Evolutionary conservation across 2,888 invertebrate genomes (phyloP).

Genomic region (Lordiphosa fenestrarum): DNA sequence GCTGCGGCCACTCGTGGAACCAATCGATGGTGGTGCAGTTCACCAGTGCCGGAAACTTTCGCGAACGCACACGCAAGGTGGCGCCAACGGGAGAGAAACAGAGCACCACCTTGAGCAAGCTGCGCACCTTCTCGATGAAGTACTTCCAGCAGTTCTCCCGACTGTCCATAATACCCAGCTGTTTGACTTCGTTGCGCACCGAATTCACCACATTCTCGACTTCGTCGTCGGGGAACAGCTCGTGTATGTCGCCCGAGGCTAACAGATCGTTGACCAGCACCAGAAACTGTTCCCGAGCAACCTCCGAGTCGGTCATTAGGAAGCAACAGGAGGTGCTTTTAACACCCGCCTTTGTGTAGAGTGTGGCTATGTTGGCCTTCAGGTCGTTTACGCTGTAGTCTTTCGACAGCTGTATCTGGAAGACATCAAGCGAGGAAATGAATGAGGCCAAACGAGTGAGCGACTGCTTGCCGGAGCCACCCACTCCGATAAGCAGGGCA

Average conservation of each 20-base stretch:
- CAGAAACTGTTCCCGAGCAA: conserved; percentile 93
- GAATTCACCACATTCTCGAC: conserved; percentile 91
- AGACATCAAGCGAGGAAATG: conserved; percentile 94
- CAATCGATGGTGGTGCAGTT: conserved; percentile 97
- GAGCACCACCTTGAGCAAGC: conserved; percentile 87
- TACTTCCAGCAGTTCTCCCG: conserved; percentile 97
- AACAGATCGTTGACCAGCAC: conserved; percentile 96
- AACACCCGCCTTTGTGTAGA: conserved; percentile 93
- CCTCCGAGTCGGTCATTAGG: conserved; percentile 95
- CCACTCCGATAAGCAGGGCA: conserved; percentile 94
- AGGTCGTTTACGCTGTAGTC: conserved; percentile 92
- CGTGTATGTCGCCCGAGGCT: conserved; percentile 96
- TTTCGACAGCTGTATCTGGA: conserved; percentile 94
- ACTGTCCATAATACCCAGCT: conserved; percentile 90
- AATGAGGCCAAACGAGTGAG: conserved; percentile 93
- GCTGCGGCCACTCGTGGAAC: conserved; percentile 98
- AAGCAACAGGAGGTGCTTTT: conserved; percentile 93
- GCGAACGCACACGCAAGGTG: conserved; percentile 90
- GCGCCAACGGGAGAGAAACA: conserved; percentile 98
- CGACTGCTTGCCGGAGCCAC: conserved; percentile 97
- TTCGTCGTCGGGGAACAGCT: conserved; percentile 94
- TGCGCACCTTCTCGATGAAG: conserved; percentile 94
- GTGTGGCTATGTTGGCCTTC: conserved; percentile 85
- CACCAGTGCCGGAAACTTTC: conserved; percentile 96
- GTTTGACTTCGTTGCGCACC: conserved; percentile 89